Conservation (phyloP, 2,797 vertebrate genomes). For the Poliocrania exsul region DNA sequence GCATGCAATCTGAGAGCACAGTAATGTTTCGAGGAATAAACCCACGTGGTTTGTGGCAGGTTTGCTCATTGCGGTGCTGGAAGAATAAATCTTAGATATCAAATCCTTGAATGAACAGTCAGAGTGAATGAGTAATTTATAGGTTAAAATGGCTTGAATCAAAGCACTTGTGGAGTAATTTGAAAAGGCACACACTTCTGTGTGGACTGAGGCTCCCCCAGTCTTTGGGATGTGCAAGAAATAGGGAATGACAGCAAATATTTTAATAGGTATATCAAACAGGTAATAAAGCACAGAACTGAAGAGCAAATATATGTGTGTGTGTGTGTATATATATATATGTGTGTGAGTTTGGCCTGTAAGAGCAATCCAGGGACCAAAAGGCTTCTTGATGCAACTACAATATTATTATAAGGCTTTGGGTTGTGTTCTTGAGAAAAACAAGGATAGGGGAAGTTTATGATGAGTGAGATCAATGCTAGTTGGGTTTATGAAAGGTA, state of each 20-base stretch:
- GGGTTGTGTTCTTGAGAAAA: not conserved
- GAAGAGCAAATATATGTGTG: slow-evolving; percentile 14
- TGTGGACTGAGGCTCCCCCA: not conserved
- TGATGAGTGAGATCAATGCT: not conserved
- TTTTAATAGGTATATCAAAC: slow-evolving; percentile 25
- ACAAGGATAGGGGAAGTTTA: not conserved
- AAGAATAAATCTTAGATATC: not conserved
- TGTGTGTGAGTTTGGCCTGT: not conserved
- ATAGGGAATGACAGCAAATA: not conserved
- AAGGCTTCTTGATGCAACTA: not conserved
- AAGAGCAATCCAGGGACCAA: not conserved
- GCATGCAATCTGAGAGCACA: not conserved
- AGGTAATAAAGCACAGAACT: not conserved
- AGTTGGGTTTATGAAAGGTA: not conserved
- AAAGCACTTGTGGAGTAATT: not conserved
- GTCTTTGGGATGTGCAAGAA: not conserved
- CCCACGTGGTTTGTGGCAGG: not conserved
- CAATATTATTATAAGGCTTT: slow-evolving; percentile 19
- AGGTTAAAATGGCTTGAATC: slow-evolving; percentile 28
- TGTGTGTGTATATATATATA: not conserved
- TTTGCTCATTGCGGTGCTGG: not conserved
- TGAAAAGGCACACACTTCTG: not conserved
- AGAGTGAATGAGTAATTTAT: not conserved
- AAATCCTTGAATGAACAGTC: not conserved
- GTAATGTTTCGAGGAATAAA: not conserved